Conservation (phyloP, 2,113 vertebrate species). For the Nycticryphes semicollaris region DNA sequence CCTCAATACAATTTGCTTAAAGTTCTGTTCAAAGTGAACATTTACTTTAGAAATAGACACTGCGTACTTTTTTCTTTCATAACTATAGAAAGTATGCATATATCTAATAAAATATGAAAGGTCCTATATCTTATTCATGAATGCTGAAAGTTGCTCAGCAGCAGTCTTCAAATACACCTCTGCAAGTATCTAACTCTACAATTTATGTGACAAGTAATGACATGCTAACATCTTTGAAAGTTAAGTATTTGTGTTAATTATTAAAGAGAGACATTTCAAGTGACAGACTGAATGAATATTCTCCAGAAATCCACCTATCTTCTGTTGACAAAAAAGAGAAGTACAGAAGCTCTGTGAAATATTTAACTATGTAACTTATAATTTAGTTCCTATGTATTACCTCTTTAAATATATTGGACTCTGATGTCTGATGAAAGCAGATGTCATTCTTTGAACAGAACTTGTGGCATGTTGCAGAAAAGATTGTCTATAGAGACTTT, state of each 20-base stretch:
- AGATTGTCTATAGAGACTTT: background rate
- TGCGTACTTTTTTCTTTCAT: background rate
- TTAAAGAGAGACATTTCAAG: conserved; percentile 52
- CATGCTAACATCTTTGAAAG: conserved; percentile 51
- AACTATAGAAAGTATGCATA: background rate
- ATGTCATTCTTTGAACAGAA: background rate
- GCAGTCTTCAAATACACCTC: conserved; percentile 37
- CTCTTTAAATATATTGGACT: background rate
- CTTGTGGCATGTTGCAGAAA: background rate
- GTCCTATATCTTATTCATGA: conserved; percentile 60
- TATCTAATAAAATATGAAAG: conserved; percentile 33
- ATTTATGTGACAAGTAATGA: conserved; percentile 60
- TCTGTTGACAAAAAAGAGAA: background rate
- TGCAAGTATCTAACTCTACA: conserved; percentile 7
- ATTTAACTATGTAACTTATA: background rate
- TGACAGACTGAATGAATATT: background rate
- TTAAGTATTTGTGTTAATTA: conserved; percentile 68
- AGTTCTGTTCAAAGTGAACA: background rate
- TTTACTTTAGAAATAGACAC: background rate
- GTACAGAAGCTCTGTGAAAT: background rate
- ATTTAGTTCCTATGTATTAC: background rate
- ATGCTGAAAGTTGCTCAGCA: conserved; percentile 12
- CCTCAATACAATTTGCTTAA: fast-evolving
- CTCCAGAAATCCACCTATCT: background rate
- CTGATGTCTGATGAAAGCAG: background rate